phyloP scores from a whole-genome alignment of 2,888 invertebrate genomes.

The Chymomyza caudatula region DNA sequence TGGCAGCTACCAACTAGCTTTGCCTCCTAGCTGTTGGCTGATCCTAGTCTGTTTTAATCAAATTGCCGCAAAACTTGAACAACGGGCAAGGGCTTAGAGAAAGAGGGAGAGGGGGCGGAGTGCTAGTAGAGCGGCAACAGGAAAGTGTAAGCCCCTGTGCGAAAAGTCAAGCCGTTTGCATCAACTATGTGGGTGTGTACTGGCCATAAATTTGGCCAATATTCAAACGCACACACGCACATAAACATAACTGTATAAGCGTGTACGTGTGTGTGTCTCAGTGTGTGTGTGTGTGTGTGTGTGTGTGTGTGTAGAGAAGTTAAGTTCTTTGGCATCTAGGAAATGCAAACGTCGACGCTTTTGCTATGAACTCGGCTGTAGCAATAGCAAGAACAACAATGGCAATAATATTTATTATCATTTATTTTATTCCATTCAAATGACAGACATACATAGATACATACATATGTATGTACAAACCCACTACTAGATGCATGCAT shows the following conservation, averaged over 20 bases:
- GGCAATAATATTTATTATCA: conserved; percentile 67
- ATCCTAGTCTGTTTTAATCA: conserved; percentile 59
- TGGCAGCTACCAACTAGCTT: neutral
- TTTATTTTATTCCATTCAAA: conserved; percentile 72
- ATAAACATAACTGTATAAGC: too few relatives aligned
- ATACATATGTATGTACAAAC: neutral
- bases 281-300: too few relatives aligned
- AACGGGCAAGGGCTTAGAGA: neutral
- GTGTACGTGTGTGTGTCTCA: too few relatives aligned
- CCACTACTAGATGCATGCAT: neutral
- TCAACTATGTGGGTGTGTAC: conserved; percentile 16
- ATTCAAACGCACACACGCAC: conserved; percentile 56
- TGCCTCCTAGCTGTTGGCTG: conserved; percentile 21
- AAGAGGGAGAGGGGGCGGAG: neutral
- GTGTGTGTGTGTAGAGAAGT: neutral
- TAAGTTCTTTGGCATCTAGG: neutral
- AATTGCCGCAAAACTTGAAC: conserved; percentile 49
- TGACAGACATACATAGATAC: conserved; percentile 41
- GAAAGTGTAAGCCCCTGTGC: conserved; percentile 41
- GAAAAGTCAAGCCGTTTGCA: conserved; percentile 14
- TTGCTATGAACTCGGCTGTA: conserved; percentile 23
- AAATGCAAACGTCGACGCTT: conserved; percentile 63
- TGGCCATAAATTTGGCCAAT: conserved; percentile 61
- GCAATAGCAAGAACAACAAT: neutral
- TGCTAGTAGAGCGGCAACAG: conserved; percentile 15